These are phyloP conservation scores for Amyelois transitella DNA, from an alignment of 1,140 invertebrate species.

Conservation along the genomic window DNA sequence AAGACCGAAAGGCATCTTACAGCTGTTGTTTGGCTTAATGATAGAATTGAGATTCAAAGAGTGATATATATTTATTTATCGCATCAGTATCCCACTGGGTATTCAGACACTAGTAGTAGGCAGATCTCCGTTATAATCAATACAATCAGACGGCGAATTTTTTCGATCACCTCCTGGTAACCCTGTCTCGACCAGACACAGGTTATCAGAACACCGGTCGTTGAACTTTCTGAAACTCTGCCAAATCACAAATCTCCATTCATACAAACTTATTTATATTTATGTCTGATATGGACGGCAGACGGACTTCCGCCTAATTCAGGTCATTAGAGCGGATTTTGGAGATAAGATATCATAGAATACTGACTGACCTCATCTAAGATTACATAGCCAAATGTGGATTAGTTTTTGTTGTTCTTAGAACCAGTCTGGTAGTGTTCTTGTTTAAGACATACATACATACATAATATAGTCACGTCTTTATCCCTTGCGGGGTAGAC, in stretches of 20 bases:
- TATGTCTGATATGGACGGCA: neutral
- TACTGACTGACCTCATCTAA: constrained; percentile 17
- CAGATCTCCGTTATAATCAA: too few relatives aligned
- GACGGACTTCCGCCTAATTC: constrained; percentile 20
- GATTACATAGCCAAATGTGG: neutral
- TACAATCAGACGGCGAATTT: too few relatives aligned
- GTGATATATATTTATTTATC: too few relatives aligned
- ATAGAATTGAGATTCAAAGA: too few relatives aligned
- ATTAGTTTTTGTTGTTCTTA: neutral
- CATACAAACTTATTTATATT: constrained; percentile 9
- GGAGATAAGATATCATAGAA: constrained; percentile 22
- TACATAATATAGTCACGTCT: too few relatives aligned
- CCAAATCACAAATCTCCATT: constrained; percentile 45
- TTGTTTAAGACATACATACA: too few relatives aligned
- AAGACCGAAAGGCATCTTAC: too few relatives aligned
- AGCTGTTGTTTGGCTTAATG: too few relatives aligned
- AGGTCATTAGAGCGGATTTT: constrained; percentile 45
- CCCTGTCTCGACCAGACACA: constrained; percentile 9
- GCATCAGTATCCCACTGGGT: too few relatives aligned
- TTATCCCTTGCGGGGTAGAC: too few relatives aligned
- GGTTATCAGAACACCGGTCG: constrained; percentile 23
- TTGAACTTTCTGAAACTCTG: constrained; percentile 23
- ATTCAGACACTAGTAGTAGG: too few relatives aligned
- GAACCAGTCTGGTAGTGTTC: too few relatives aligned
- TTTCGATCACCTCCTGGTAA: neutral